Percentiles rank a stretch among this genome's conserved stretches.
Conservation (phyloP, 2,113 vertebrate genomes). For the Paratilapia polleni region DNA sequence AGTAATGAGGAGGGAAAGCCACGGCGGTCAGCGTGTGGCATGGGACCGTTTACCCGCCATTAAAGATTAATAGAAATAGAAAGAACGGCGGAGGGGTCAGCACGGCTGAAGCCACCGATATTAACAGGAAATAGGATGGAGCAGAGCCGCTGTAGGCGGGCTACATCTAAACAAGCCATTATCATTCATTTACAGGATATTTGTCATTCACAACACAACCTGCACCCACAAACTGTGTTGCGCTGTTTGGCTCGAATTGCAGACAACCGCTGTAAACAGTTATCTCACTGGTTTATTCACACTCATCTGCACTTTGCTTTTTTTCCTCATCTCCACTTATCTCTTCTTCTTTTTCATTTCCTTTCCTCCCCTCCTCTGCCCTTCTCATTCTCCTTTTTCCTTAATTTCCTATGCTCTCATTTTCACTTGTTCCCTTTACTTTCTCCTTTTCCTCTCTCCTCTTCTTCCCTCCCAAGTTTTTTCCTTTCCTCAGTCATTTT, state of each 20-base stretch:
- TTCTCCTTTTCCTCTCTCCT: not conserved
- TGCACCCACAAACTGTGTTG: conserved; percentile 18
- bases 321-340: not conserved
- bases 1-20: conserved; percentile 42
- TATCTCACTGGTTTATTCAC: conserved; percentile 22
- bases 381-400: not conserved
- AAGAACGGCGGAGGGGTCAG: conserved; percentile 49
- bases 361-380: not conserved
- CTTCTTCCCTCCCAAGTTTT: not conserved
- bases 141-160: conserved; percentile 54
- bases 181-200: conserved; percentile 68
- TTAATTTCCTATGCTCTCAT: not conserved
- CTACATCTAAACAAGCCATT: conserved; percentile 64
- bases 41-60: conserved; percentile 36
- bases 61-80: conserved; percentile 68
- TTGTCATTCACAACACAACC: conserved; percentile 71
- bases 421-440: not conserved
- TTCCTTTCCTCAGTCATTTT: not conserved
- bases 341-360: not conserved
- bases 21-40: conserved; percentile 26
- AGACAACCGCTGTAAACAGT: conserved; percentile 26
- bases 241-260: conserved; percentile 47
- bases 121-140: conserved; percentile 71
- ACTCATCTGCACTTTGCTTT: conserved; percentile 15
- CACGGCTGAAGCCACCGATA: conserved; percentile 49